Evolutionary conservation across 1,140 invertebrate species (phyloP), one percentile per base, ranked within the genome.

Genomic region (Lanistes nyassanus): DNA sequence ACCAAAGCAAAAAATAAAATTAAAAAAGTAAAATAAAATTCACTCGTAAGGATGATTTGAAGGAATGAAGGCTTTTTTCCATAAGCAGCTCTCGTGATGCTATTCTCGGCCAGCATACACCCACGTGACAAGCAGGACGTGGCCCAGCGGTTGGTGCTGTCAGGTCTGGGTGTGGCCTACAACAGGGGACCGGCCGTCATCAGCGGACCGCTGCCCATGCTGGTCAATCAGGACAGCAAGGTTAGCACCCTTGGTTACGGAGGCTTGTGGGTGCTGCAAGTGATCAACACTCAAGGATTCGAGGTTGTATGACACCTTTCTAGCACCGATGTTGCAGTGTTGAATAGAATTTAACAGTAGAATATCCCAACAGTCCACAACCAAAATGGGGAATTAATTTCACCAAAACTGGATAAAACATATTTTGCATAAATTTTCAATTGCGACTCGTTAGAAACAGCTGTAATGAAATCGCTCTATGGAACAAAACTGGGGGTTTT

Each of bases 101-200:
- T 60, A 3, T 51, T 65, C 56, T n/a, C 47, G 72, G 75, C 9
- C 53, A 87, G 86, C 36, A 80, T 85, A 39, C 85, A 85, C 76
- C 81, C 85, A 42, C 77, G 81, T 26, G 75, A 84, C 64, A 87
- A 87, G 66, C 75, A 80, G 66, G 84, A 84, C 72, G 79, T 87
- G 26, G 82, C 81, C 3, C 29, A 72, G 0, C 66, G 86, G 47
- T 76, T 87, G 31, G 55, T 75, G 0, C 71, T 80, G 31, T 74
- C 74, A 34, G 82, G 75, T 42, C 55, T 86, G 37, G 79, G 80
- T 34, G 79, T 86, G 16, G 86, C 81, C 2, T 87, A 87, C 58
- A 76, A 69, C n/a, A 3, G 60, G 19, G 69, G 34, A 13, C 31
- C 51, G 0, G 36, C 47, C 56, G 29, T 73, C 42, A 77, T 23